A percentile compares a stretch with the other conserved stretches of the same genome.
Evolutionary conservation across 2,888 invertebrate genomes (phyloP).

Genomic region (Monoplex corrugatus): DNA sequence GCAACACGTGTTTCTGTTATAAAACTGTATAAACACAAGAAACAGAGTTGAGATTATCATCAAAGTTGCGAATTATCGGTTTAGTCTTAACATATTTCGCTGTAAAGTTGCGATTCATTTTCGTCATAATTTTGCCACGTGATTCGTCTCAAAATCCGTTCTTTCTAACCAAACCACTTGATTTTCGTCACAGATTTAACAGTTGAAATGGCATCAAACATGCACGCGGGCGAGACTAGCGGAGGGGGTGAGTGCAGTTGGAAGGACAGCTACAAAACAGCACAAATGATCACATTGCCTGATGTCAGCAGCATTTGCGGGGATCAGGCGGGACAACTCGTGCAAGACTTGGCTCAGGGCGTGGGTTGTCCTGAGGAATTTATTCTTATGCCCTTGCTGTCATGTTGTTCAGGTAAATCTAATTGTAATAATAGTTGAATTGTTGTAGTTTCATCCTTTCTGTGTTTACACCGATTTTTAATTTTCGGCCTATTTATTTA

Average conservation of each 20-base stretch:
- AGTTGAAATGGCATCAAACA: constrained; percentile 14
- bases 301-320: constrained; percentile 58
- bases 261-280: constrained; percentile 60
- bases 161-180: too few species aligned
- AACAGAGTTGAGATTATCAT: too few species aligned
- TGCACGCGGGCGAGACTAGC: not conserved
- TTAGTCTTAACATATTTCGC: too few species aligned
- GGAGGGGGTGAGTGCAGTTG: constrained; percentile 47
- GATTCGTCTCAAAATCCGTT: too few species aligned
- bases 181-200: too few species aligned
- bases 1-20: too few species aligned
- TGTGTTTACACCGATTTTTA: not conserved
- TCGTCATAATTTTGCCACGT: too few species aligned
- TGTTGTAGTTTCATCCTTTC: not conserved
- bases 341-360: constrained; percentile 56
- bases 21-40: too few species aligned
- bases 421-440: not conserved
- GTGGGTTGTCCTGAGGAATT: constrained; percentile 60
- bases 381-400: constrained; percentile 58
- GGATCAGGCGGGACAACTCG: constrained; percentile 53
- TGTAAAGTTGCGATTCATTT: too few species aligned
- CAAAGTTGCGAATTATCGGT: too few species aligned
- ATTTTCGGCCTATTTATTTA: not conserved
- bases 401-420: constrained; percentile 58
- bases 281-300: constrained; percentile 58